Evolutionary conservation across 2,888 invertebrate species (phyloP).

Genomic region (Zele albiditarsus): DNA sequence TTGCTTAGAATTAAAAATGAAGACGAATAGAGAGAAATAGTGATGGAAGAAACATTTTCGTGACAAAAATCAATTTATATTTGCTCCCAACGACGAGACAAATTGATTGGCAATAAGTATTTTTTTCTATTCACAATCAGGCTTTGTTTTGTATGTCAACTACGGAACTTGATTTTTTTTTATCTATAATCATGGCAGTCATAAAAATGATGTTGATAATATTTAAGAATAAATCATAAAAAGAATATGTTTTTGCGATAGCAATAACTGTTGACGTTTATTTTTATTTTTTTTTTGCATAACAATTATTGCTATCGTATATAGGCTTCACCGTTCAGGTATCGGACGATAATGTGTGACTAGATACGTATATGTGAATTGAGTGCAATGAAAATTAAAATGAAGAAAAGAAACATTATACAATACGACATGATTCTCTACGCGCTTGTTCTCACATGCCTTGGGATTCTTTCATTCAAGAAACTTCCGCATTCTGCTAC

Average conservation of each 20-base stretch:
- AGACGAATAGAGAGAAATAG: background rate
- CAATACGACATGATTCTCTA: background rate
- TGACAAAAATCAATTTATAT: background rate
- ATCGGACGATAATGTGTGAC: background rate
- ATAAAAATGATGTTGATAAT: background rate
- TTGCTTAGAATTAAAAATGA: background rate
- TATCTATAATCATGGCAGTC: background rate
- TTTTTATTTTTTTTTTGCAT: constrained; percentile 11
- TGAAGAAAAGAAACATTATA: constrained; percentile 9
- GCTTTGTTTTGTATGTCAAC: no score
- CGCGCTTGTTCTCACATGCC: constrained; percentile 38
- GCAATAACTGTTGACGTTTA: background rate
- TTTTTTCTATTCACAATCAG: background rate
- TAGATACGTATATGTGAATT: constrained; percentile 3
- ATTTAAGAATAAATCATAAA: background rate
- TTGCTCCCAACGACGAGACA: background rate
- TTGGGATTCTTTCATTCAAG: constrained; percentile 46
- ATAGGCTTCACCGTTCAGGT: constrained; percentile 34
- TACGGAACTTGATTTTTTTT: no score
- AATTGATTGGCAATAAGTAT: background rate
- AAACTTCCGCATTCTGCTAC: background rate
- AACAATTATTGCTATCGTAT: constrained; percentile 3
- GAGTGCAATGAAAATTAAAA: constrained; percentile 7
- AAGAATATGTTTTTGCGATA: background rate
- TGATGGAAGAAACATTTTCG: background rate